These are phyloP conservation scores for Buteo buteo DNA, from an alignment of 2,113 vertebrate species.

Conservation along the genomic window DNA sequence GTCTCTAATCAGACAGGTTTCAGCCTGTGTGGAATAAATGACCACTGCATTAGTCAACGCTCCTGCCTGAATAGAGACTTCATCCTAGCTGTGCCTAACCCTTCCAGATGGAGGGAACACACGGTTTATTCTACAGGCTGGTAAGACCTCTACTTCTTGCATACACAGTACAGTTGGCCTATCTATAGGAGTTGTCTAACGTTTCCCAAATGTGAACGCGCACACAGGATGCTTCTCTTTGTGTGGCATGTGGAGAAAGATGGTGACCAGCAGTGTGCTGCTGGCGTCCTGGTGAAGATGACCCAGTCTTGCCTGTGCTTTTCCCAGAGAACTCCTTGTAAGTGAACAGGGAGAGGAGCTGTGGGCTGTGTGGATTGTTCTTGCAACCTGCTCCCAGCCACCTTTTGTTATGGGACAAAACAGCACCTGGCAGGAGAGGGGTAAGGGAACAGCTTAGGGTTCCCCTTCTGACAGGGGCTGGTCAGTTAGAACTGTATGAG, in stretches of 20 bases:
- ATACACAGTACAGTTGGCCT: fast-evolving
- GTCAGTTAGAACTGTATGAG: background rate
- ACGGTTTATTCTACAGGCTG: background rate
- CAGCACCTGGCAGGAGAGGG: background rate
- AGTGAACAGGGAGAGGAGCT: background rate
- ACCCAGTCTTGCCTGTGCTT: background rate
- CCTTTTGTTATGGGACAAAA: background rate
- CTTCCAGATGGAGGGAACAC: background rate
- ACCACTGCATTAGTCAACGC: background rate
- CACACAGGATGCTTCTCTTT: background rate
- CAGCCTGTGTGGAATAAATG: background rate
- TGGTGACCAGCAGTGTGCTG: background rate
- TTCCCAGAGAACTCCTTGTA: background rate
- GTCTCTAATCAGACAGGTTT: background rate
- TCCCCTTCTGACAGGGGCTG: fast-evolving
- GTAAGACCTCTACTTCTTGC: background rate
- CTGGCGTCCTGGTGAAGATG: background rate
- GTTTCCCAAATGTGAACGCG: background rate
- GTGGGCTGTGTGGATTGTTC: background rate
- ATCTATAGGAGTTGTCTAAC: background rate
- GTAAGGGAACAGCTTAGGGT: background rate
- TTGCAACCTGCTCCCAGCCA: background rate
- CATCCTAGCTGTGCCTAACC: background rate
- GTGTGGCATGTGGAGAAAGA: background rate
- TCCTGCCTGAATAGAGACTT: background rate